phyloP scores from a whole-genome alignment of 2,113 vertebrate genomes.

The Neofelis nebulosa region DNA sequence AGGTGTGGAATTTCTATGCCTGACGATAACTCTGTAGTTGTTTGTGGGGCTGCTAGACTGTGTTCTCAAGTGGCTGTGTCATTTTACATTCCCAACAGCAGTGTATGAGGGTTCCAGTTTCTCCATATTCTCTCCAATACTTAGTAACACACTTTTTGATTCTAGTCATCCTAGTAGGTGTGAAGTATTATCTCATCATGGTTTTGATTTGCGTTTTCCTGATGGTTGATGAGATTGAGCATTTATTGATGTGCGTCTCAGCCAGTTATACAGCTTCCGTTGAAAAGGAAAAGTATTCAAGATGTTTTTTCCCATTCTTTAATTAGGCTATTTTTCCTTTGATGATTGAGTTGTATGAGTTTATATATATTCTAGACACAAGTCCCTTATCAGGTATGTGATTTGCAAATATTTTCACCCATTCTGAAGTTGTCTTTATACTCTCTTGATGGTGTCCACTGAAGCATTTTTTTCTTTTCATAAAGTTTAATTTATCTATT shows the following conservation, averaged over 20 bases:
- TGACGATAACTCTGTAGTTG: neutral
- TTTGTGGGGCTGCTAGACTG: neutral
- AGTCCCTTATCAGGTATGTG: neutral
- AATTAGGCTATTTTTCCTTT: neutral
- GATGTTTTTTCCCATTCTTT: neutral
- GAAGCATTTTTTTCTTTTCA: neutral
- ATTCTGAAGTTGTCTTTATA: neutral
- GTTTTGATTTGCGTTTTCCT: neutral
- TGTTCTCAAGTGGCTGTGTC: neutral
- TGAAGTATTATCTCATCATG: neutral
- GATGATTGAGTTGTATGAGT: neutral
- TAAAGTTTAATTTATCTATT: neutral
- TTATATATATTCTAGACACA: neutral
- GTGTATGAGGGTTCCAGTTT: neutral
- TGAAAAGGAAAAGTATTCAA: neutral
- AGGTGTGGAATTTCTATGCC: neutral
- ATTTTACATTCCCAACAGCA: neutral
- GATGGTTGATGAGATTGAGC: neutral
- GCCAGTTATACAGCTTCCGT: neutral
- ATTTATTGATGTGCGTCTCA: neutral
- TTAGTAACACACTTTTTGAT: neutral
- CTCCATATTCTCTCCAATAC: neutral
- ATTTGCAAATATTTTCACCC: neutral
- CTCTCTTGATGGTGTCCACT: neutral
- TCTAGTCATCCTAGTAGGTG: neutral